Conservation (phyloP, 2,888 invertebrate species). For the Choristoneura rosaceana region DNA sequence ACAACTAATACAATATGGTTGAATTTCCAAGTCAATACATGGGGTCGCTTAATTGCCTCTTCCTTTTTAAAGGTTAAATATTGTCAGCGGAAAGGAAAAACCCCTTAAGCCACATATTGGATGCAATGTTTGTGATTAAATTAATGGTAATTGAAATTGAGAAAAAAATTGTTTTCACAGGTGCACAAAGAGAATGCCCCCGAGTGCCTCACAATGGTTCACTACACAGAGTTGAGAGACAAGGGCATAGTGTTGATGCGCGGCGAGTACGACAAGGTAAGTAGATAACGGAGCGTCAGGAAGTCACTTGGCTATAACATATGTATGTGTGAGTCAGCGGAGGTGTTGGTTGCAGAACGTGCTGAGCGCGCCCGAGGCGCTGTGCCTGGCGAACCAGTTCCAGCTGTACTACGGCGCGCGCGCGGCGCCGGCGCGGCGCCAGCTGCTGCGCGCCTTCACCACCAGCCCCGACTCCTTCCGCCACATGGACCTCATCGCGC, state of each 20-base stretch:
- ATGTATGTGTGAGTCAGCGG: not conserved
- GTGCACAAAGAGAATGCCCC: slow-evolving; percentile 95
- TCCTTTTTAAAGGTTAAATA: too few species aligned
- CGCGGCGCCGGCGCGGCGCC: slow-evolving; percentile 85
- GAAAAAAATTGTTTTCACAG: slow-evolving; percentile 58
- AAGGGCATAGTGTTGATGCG: slow-evolving; percentile 93
- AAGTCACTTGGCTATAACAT: too few species aligned
- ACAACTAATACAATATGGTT: too few species aligned
- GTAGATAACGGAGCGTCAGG: not conserved
- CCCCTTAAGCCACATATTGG: too few species aligned
- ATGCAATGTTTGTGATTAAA: too few species aligned
- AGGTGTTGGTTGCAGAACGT: slow-evolving; percentile 83
- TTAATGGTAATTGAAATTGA: too few species aligned
- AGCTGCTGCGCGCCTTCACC: slow-evolving; percentile 89
- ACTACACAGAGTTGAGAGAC: slow-evolving; percentile 90
- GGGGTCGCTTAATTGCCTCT: too few species aligned
- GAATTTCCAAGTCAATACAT: too few species aligned
- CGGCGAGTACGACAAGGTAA: slow-evolving; percentile 91
- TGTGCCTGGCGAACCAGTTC: slow-evolving; percentile 93
- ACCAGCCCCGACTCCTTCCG: slow-evolving; percentile 90
- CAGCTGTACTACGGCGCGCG: slow-evolving; percentile 93
- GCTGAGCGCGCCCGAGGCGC: slow-evolving; percentile 91
- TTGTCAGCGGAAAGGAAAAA: too few species aligned
- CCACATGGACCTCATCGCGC: slow-evolving; percentile 92
- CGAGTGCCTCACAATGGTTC: slow-evolving; percentile 92